A percentile compares a stretch with the other conserved stretches of the same genome.
These are phyloP conservation scores for Cryptotis parvus DNA, from an alignment of 2,113 vertebrate species.

Conservation along the genomic window DNA sequence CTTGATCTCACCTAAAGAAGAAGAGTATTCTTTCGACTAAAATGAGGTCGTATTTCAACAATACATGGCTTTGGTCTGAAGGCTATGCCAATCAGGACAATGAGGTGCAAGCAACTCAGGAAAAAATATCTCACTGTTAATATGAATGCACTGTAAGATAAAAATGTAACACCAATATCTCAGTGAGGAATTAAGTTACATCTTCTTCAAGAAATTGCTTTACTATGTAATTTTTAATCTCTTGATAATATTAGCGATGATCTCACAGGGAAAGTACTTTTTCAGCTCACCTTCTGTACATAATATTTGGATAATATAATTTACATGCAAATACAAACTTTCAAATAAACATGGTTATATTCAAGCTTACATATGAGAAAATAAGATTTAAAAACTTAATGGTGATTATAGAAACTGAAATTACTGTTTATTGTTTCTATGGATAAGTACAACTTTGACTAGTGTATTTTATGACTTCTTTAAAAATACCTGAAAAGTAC, in stretches of 20 bases:
- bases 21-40: constrained; percentile 63
- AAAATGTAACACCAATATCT: constrained; percentile 68
- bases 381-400: not conserved
- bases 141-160: constrained; percentile 78
- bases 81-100: constrained; percentile 76
- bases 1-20: constrained; percentile 71
- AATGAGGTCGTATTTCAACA: constrained; percentile 74
- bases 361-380: not conserved
- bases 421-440: not conserved
- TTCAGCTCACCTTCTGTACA: constrained; percentile 21
- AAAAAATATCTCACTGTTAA: constrained; percentile 62
- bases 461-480: not conserved
- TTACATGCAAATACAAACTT: not conserved
- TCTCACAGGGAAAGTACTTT: constrained; percentile 41
- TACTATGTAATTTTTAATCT: not conserved
- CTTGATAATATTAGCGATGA: constrained; percentile 68
- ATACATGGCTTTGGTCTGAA: constrained; percentile 77
- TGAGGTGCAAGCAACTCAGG: constrained; percentile 63
- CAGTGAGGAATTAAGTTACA: constrained; percentile 23
- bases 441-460: not conserved
- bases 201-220: constrained; percentile 54
- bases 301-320: constrained; percentile 16
- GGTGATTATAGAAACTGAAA: not conserved
- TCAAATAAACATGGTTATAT: not conserved
- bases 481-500: not conserved